phyloP scores from a whole-genome alignment of 2,797 vertebrate species.

The Rhincodon typus region DNA sequence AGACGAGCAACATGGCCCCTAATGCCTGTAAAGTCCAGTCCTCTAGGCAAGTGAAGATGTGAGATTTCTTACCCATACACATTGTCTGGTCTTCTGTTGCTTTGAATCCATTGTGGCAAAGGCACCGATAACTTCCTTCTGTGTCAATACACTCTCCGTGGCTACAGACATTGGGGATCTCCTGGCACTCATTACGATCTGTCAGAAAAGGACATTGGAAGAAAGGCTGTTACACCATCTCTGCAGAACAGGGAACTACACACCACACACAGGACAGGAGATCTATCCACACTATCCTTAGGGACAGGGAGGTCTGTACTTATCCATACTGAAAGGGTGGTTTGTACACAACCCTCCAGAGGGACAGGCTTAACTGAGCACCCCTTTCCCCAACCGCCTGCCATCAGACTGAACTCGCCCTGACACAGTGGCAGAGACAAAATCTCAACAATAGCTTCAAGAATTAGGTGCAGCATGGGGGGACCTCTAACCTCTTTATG shows the following conservation, averaged over 20 bases:
- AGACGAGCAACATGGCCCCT: no score
- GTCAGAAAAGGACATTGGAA: not conserved
- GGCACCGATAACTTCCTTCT: slow-evolving; percentile 78
- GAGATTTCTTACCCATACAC: slow-evolving; percentile 74
- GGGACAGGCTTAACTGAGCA: not conserved
- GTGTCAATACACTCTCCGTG: slow-evolving; percentile 85
- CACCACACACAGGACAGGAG: not conserved
- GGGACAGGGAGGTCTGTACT: not conserved
- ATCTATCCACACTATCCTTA: no score
- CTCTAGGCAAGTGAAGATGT: not conserved
- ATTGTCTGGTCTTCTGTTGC: slow-evolving; percentile 78
- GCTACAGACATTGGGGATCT: slow-evolving; percentile 83
- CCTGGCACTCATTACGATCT: slow-evolving; percentile 86
- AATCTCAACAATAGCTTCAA: not conserved
- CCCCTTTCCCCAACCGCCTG: no score
- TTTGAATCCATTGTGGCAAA: slow-evolving; percentile 86
- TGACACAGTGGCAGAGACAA: not conserved
- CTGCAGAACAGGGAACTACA: not conserved
- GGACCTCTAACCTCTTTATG: not conserved
- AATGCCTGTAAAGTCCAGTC: no score
- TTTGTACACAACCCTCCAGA: not conserved
- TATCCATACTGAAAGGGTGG: not conserved
- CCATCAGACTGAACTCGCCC: not conserved
- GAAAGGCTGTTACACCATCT: not conserved
- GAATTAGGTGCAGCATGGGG: not conserved